phyloP scores from a whole-genome alignment of 2,113 vertebrate species.

The Aspidoscelis tigris region DNA sequence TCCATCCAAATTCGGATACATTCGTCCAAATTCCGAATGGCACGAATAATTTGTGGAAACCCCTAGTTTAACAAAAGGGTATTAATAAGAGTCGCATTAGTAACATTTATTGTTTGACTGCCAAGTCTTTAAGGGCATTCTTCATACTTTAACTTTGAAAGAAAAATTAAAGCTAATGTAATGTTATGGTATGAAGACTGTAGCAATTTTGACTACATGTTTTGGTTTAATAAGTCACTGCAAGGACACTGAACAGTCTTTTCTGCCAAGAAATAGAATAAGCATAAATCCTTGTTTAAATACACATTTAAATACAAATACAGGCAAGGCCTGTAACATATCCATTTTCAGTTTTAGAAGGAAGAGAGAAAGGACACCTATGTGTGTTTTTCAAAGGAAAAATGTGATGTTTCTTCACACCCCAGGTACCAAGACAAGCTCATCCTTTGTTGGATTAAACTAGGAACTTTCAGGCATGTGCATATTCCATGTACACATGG shows the following conservation, averaged over 20 bases:
- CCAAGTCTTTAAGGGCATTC: neutral
- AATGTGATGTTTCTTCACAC: neutral
- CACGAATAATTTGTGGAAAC: no score
- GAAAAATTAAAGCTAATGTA: neutral
- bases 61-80: no score
- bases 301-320: neutral
- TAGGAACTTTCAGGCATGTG: neutral
- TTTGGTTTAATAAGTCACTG: no score
- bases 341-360: neutral
- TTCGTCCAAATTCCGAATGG: no score
- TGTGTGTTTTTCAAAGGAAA: neutral
- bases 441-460: conserved; percentile 12
- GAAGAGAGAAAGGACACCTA: neutral
- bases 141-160: neutral
- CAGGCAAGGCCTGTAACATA: neutral
- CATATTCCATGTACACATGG: neutral
- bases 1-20: no score
- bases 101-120: neutral
- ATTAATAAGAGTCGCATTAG: neutral
- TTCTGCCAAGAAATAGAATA: no score
- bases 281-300: no score
- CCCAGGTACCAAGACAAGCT: neutral
- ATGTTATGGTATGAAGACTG: neutral
- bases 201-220: no score
- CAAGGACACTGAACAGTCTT: no score